phyloP scores from a whole-genome alignment of 2,888 invertebrate genomes.

The Cantharis lateralis region DNA sequence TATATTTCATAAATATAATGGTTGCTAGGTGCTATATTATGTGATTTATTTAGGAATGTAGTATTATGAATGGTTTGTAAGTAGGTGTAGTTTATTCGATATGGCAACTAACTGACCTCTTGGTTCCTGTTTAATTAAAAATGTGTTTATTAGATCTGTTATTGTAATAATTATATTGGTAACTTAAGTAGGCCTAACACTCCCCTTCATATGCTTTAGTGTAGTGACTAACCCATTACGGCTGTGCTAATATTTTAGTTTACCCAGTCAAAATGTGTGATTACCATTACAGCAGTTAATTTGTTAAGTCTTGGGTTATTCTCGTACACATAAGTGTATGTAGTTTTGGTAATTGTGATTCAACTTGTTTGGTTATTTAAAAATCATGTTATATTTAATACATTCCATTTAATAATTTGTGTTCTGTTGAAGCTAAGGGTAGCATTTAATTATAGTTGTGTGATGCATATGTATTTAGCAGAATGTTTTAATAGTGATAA shows the following conservation, averaged over 20 bases:
- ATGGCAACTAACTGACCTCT: slow-evolving; percentile 18
- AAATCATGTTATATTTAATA: neutral
- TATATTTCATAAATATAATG: slow-evolving; percentile 23
- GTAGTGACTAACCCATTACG: slow-evolving; percentile 41
- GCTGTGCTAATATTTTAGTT: slow-evolving; percentile 41
- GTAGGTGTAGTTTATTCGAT: slow-evolving; percentile 25
- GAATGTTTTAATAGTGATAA: neutral
- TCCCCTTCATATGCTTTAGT: slow-evolving; percentile 36
- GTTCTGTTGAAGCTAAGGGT: neutral
- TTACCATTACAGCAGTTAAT: slow-evolving; percentile 12
- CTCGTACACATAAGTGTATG: slow-evolving; percentile 8
- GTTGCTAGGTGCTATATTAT: slow-evolving; percentile 29
- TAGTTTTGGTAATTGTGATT: slow-evolving; percentile 16
- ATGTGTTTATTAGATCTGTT: slow-evolving; percentile 26
- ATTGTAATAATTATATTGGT: neutral
- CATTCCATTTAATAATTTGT: neutral
- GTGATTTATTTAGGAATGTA: slow-evolving; percentile 25
- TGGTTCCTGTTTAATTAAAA: slow-evolving; percentile 15
- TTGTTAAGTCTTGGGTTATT: slow-evolving; percentile 18
- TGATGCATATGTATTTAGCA: neutral
- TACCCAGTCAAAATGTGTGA: slow-evolving; percentile 27
- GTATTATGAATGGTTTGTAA: slow-evolving; percentile 11
- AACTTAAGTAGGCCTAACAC: slow-evolving; percentile 26
- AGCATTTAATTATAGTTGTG: neutral
- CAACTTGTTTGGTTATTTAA: neutral